phyloP scores from a whole-genome alignment of 2,888 invertebrate species.

The Orthosia incerta region DNA sequence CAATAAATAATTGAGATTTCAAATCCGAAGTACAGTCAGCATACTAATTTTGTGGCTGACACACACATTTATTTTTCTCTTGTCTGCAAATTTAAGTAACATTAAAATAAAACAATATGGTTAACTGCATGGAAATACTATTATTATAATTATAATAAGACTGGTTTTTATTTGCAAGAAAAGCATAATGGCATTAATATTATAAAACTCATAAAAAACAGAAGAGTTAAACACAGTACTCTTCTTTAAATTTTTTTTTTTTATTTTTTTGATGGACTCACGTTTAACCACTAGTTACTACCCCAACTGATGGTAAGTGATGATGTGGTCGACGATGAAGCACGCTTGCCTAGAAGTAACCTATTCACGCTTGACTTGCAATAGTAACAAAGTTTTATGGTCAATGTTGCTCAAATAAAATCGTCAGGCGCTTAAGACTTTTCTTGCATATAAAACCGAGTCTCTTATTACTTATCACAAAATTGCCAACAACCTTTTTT shows the following conservation, averaged over 20 bases:
- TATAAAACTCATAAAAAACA: background rate
- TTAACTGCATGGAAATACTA: conserved; percentile 57
- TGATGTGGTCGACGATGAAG: background rate
- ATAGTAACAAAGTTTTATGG: too few relatives aligned
- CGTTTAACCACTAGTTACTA: too few relatives aligned
- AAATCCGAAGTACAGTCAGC: conserved; percentile 40
- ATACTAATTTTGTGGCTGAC: conserved; percentile 7
- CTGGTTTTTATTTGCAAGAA: conserved; percentile 23
- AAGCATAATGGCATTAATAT: background rate
- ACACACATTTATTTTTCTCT: background rate
- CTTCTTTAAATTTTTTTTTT: too few relatives aligned
- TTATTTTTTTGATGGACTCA: too few relatives aligned
- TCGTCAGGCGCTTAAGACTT: conserved; percentile 11
- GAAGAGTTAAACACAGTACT: too few relatives aligned
- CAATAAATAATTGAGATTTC: conserved; percentile 56
- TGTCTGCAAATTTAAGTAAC: conserved; percentile 14
- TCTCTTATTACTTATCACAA: conserved; percentile 52
- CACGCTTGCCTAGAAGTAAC: too few relatives aligned
- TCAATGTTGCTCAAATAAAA: conserved; percentile 5
- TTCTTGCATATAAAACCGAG: conserved; percentile 26
- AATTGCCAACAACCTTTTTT: conserved; percentile 30
- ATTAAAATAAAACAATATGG: conserved; percentile 57
- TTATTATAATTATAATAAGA: conserved; percentile 29
- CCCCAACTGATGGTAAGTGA: background rate
- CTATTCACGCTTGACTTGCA: too few relatives aligned